Evolutionary conservation across 1,140 invertebrate species (phyloP).

Genomic region (Megalopta genalis): DNA sequence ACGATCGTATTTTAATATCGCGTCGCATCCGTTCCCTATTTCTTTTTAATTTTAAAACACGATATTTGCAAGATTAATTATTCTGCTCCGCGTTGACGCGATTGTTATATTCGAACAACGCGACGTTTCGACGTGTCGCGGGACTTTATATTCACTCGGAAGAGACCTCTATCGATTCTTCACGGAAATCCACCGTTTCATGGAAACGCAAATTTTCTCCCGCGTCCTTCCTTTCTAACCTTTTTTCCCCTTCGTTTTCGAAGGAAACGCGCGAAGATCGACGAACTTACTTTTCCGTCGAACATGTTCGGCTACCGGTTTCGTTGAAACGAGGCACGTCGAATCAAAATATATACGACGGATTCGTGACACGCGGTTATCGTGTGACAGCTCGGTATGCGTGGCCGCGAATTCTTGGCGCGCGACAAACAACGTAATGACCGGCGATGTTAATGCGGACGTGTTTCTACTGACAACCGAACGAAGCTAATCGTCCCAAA

Average conservation of each 20-base stretch:
- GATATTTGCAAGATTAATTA: too few species aligned
- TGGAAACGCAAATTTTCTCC: not conserved
- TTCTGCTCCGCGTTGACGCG: too few species aligned
- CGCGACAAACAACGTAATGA: slow-evolving; percentile 49
- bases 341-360: slow-evolving; percentile 31
- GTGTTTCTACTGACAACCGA: slow-evolving; percentile 47
- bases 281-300: not conserved
- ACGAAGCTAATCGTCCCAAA: slow-evolving; percentile 44
- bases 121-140: too few species aligned
- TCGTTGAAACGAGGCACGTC: not conserved
- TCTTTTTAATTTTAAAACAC: too few species aligned
- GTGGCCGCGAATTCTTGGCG: slow-evolving; percentile 41
- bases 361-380: slow-evolving; percentile 42
- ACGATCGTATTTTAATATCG: too few species aligned
- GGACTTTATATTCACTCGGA: not conserved
- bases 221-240: not conserved
- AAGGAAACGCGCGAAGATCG: not conserved
- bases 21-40: too few species aligned
- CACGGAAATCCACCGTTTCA: not conserved
- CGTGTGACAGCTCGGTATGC: slow-evolving; percentile 39
- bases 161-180: not conserved
- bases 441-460: slow-evolving; percentile 45
- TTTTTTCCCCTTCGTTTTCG: too few species aligned
- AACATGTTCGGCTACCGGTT: not conserved
- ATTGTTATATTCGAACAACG: not conserved